Percentiles rank a stretch among this genome's conserved stretches.
Conservation (phyloP, 2,797 vertebrate species). For the Gallinago stenura region DNA sequence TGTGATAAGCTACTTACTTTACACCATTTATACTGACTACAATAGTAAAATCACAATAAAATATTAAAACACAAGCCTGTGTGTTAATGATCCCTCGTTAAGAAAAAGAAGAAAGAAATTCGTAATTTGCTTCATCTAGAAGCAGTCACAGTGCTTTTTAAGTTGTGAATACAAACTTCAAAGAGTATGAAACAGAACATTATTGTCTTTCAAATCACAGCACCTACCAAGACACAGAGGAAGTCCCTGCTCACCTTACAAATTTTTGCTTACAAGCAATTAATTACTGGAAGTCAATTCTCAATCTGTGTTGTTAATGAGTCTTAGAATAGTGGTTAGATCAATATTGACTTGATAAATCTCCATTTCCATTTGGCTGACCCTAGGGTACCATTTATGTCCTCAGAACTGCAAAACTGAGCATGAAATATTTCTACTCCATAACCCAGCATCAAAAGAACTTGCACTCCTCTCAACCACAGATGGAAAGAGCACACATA, state of each 20-base stretch:
- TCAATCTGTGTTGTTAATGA: slow-evolving; percentile 52
- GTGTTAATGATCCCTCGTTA: neutral
- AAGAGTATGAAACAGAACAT: neutral
- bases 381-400: neutral
- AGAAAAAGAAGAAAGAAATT: neutral
- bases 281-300: slow-evolving; percentile 48
- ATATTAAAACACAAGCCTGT: neutral
- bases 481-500: neutral
- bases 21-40: neutral
- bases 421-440: neutral
- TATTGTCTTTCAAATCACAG: neutral
- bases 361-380: slow-evolving; percentile 16
- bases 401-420: neutral
- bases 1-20: neutral
- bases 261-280: slow-evolving; percentile 27
- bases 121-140: neutral
- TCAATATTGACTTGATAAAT: slow-evolving; percentile 35
- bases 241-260: slow-evolving; percentile 11
- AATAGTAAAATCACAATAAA: neutral
- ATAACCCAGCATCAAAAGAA: neutral
- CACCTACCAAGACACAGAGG: neutral
- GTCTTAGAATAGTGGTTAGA: neutral
- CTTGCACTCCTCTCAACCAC: neutral
- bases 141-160: neutral
- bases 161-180: neutral